A percentile compares a stretch with the other conserved stretches of the same genome.
phyloP scores from a whole-genome alignment of 2,113 vertebrate genomes.

The Alces alces region DNA sequence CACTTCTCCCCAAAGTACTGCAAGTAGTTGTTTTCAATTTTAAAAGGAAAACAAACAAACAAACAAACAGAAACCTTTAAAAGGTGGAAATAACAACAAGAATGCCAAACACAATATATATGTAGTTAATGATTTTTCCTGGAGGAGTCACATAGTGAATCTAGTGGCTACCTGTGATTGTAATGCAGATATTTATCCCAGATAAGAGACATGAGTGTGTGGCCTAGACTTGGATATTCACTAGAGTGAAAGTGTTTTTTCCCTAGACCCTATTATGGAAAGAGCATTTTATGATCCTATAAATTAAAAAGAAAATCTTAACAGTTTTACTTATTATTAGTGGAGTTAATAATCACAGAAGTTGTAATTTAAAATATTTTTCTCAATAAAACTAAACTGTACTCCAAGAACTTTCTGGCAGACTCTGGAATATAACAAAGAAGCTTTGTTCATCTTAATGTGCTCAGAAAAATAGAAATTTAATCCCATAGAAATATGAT shows the following conservation, averaged over 20 bases:
- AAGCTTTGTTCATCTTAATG: not conserved
- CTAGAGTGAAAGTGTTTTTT: not conserved
- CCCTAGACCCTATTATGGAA: not conserved
- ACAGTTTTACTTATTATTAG: conserved; percentile 11
- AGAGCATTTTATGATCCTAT: not conserved
- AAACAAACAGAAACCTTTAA: not conserved
- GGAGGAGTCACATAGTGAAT: not conserved
- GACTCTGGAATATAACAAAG: conserved; percentile 10
- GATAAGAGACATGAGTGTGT: not conserved
- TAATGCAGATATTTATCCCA: not conserved
- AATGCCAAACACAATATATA: not conserved
- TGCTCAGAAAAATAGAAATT: conserved; percentile 32
- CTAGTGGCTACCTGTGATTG: not conserved
- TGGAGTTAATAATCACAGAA: not conserved
- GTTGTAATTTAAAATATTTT: conserved; percentile 39
- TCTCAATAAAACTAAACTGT: conserved; percentile 35
- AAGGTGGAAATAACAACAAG: conserved; percentile 33
- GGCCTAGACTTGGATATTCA: not conserved
- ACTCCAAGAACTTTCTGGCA: not conserved
- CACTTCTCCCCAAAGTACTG: not conserved
- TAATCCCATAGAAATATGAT: not conserved
- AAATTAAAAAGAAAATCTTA: not conserved
- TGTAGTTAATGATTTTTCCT: conserved; percentile 11
- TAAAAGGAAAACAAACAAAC: not conserved
- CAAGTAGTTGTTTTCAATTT: conserved; percentile 26